Conservation (phyloP, 2,113 vertebrate genomes). For the Indicator indicator region DNA sequence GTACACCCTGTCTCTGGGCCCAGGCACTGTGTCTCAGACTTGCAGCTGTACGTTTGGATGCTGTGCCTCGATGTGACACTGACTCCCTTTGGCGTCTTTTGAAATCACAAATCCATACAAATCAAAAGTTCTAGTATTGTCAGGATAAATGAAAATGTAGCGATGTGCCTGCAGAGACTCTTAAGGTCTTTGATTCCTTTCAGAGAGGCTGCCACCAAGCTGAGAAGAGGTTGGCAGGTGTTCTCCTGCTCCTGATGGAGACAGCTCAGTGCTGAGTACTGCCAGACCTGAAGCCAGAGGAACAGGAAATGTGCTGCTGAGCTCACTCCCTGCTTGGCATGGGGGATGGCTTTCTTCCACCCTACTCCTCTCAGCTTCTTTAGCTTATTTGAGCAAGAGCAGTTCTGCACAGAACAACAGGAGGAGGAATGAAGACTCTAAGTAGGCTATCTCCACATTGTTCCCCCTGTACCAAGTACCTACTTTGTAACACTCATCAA, state of each 20-base stretch:
- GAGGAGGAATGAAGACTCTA: neutral
- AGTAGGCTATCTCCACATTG: neutral
- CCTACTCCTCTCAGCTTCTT: neutral
- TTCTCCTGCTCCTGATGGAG: neutral
- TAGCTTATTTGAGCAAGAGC: neutral
- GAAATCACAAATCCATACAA: constrained; percentile 51
- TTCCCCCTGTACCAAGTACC: neutral
- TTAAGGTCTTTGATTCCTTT: constrained; percentile 26
- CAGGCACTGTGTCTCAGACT: constrained; percentile 18
- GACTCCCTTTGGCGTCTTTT: constrained; percentile 52
- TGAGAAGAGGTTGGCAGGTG: neutral
- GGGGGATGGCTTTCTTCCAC: neutral
- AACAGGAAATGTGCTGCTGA: neutral
- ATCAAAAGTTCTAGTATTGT: constrained; percentile 57
- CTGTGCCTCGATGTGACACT: constrained; percentile 42
- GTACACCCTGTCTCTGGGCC: constrained; percentile 44
- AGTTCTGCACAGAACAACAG: neutral
- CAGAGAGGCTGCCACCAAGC: neutral
- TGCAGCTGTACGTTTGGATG: neutral
- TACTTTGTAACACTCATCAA: neutral
- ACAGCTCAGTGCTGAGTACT: neutral
- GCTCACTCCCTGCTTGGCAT: neutral
- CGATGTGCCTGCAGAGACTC: neutral
- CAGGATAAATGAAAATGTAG: constrained; percentile 46
- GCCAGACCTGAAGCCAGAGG: neutral